A percentile compares a stretch with the other conserved stretches of the same genome.
Evolutionary conservation across 1,140 invertebrate genomes (phyloP).

Genomic region (Papilio xuthus): DNA sequence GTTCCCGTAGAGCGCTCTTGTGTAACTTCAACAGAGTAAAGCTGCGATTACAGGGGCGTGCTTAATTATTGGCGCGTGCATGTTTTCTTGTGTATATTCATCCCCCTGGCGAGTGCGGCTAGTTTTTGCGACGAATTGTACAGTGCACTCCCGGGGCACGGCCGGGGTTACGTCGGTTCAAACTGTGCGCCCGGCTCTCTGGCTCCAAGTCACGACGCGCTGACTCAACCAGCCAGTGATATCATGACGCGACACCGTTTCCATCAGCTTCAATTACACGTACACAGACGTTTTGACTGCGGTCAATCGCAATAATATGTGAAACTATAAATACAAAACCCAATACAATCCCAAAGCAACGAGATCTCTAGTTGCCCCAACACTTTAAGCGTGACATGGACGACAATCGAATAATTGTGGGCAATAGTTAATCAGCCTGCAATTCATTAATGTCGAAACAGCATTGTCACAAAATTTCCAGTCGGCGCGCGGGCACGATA

Average conservation of each 20-base stretch:
- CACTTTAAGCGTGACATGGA: neutral
- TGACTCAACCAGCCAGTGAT: slow-evolving; percentile 65
- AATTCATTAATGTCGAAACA: slow-evolving; percentile 10
- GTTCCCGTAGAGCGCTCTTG: slow-evolving; percentile 72
- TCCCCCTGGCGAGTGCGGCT: slow-evolving; percentile 41
- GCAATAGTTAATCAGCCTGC: neutral
- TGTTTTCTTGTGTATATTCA: slow-evolving; percentile 56
- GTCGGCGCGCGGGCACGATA: neutral
- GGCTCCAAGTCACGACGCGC: slow-evolving; percentile 57
- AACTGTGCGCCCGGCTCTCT: slow-evolving; percentile 42
- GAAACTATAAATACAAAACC: neutral
- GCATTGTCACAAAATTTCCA: neutral
- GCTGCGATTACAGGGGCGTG: slow-evolving; percentile 54
- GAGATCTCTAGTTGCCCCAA: neutral
- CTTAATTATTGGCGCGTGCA: slow-evolving; percentile 76
- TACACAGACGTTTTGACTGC: neutral
- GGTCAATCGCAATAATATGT: neutral
- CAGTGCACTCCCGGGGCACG: neutral
- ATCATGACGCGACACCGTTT: slow-evolving; percentile 50
- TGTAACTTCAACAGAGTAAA: slow-evolving; percentile 53
- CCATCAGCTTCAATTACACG: neutral
- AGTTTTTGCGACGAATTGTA: slow-evolving; percentile 18
- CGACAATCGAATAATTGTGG: neutral
- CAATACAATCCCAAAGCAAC: neutral
- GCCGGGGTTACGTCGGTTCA: slow-evolving; percentile 59